Conservation (phyloP, 2,797 vertebrate genomes). For the Danionella dracula region DNA sequence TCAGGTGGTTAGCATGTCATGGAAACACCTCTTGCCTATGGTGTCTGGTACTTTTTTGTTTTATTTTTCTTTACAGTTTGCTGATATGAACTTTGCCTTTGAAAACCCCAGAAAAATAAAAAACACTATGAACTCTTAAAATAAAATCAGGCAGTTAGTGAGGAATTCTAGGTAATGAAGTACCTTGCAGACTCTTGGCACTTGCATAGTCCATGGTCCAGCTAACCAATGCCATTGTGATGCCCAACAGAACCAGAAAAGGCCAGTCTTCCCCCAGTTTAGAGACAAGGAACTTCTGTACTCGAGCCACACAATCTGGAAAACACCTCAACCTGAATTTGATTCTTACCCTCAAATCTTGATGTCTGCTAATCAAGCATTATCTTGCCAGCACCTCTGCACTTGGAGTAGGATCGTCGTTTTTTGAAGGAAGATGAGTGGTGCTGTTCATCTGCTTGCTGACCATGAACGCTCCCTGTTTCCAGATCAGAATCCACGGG, state of each 20-base stretch:
- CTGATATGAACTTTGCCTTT: no score
- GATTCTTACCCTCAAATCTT: background rate
- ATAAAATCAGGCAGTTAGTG: background rate
- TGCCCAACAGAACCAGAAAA: constrained; percentile 88
- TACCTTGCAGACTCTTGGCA: constrained; percentile 91
- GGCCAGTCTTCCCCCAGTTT: constrained; percentile 97
- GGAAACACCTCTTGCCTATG: no score
- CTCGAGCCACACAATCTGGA: constrained; percentile 75
- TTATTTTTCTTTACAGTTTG: no score
- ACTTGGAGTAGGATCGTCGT: constrained; percentile 80
- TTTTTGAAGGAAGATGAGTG: constrained; percentile 53
- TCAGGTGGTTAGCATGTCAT: no score
- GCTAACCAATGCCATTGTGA: constrained; percentile 96
- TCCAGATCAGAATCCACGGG: constrained; percentile 45
- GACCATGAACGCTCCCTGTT: background rate
- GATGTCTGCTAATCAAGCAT: background rate
- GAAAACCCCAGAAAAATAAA: no score
- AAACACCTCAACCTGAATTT: constrained; percentile 5
- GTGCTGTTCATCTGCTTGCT: constrained; percentile 36
- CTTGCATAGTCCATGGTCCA: constrained; percentile 97
- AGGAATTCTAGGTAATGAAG: background rate
- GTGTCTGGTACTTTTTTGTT: no score
- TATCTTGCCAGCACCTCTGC: no score
- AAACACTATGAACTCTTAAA: no score
- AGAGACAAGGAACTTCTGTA: constrained; percentile 77